A percentile compares a stretch with the other conserved stretches of the same genome.
Evolutionary conservation across 2,113 vertebrate genomes (phyloP).

Genomic region (Synchiropus splendidus): DNA sequence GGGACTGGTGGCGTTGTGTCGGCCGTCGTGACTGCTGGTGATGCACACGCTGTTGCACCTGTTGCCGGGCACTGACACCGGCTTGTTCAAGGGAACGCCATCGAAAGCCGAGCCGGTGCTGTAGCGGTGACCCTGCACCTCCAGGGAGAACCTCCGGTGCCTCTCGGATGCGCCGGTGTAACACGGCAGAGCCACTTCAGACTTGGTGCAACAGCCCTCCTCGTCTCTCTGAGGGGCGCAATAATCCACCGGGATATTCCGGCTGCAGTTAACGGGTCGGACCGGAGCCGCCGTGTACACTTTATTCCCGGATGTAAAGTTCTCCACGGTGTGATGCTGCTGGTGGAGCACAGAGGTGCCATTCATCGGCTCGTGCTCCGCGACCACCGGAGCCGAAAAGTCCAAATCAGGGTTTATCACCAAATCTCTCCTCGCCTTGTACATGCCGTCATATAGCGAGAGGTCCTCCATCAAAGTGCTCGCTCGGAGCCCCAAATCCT

Average conservation of each 20-base stretch:
- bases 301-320: conserved; percentile 64
- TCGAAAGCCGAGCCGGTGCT: conserved; percentile 67
- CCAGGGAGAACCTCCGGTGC: conserved; percentile 72
- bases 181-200: conserved; percentile 79
- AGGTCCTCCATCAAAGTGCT: conserved; percentile 77
- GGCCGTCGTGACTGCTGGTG: conserved; percentile 55
- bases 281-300: conserved; percentile 62
- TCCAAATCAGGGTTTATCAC: conserved; percentile 63
- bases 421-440: conserved; percentile 53
- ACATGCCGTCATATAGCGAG: conserved; percentile 69
- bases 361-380: conserved; percentile 65
- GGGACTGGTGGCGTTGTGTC: conserved; percentile 65
- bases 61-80: conserved; percentile 53
- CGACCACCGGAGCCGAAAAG: conserved; percentile 47
- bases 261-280: conserved; percentile 62
- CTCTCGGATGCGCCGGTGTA: conserved; percentile 73
- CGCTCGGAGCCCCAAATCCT: conserved; percentile 71
- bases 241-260: conserved; percentile 58
- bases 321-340: conserved; percentile 65
- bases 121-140: conserved; percentile 75
- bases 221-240: conserved; percentile 62
- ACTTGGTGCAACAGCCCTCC: conserved; percentile 71
- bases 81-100: conserved; percentile 60
- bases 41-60: conserved; percentile 67
- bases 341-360: conserved; percentile 61